These are phyloP conservation scores for Microctenopoma steveboyesi DNA, from an alignment of 2,797 vertebrate species.

Conservation along the genomic window DNA sequence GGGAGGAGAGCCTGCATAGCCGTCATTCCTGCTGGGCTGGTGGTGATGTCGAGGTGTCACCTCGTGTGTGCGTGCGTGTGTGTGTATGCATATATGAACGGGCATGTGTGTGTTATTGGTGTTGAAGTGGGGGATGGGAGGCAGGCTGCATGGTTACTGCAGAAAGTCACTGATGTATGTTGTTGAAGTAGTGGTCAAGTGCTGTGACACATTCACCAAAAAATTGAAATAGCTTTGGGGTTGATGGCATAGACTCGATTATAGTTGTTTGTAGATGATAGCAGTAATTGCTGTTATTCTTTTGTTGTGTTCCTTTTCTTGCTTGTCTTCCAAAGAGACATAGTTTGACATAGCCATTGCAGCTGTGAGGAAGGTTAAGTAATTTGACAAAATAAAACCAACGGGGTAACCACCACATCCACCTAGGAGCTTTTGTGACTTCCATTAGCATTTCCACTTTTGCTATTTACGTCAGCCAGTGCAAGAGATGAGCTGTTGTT, in stretches of 20 bases:
- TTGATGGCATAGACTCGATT: slow-evolving; percentile 66
- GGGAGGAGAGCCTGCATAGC: slow-evolving; percentile 66
- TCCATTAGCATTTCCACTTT: slow-evolving; percentile 44
- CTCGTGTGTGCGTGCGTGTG: slow-evolving; percentile 31
- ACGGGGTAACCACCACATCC: slow-evolving; percentile 46
- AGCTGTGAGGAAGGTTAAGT: slow-evolving; percentile 61
- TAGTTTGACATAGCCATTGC: slow-evolving; percentile 61
- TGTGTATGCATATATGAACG: slow-evolving; percentile 1
- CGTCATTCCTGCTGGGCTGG: slow-evolving; percentile 70
- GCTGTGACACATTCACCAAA: slow-evolving; percentile 43
- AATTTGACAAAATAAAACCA: slow-evolving; percentile 66
- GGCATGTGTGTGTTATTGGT: slow-evolving; percentile 35
- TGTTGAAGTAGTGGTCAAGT: slow-evolving; percentile 67
- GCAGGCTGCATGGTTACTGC: slow-evolving; percentile 42
- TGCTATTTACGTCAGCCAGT: slow-evolving; percentile 34
- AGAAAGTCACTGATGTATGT: slow-evolving; percentile 62
- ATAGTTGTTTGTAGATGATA: slow-evolving; percentile 71
- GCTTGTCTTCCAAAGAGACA: slow-evolving; percentile 54
- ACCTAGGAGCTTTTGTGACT: slow-evolving; percentile 28
- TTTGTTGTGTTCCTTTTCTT: slow-evolving; percentile 59
- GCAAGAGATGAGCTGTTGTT: slow-evolving; percentile 39
- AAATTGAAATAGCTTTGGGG: slow-evolving; percentile 67
- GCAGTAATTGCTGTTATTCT: slow-evolving; percentile 66
- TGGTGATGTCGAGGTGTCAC: slow-evolving; percentile 62
- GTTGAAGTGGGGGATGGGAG: slow-evolving; percentile 25